These are phyloP conservation scores for Emydura subglobosa DNA, from an alignment of 2,113 vertebrate genomes.

Conservation along the genomic window DNA sequence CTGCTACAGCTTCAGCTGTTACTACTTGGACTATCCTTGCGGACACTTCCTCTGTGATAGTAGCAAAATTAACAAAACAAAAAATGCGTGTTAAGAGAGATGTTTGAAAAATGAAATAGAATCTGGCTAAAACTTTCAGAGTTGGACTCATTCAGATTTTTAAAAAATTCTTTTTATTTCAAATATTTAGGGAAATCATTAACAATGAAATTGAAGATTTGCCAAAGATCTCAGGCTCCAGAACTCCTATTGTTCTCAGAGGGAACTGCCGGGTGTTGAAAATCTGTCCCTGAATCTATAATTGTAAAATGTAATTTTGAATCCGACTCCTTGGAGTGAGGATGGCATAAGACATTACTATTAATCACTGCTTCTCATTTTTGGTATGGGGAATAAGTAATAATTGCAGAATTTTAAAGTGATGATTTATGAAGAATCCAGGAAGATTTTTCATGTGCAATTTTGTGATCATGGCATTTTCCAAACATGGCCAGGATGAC, in stretches of 20 bases:
- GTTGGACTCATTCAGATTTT: neutral
- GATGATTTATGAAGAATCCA: neutral
- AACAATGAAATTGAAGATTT: neutral
- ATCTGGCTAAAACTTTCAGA: neutral
- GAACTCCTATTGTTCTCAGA: neutral
- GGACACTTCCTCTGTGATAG: conserved; percentile 93
- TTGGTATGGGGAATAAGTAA: neutral
- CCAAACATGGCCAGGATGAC: neutral
- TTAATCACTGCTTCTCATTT: neutral
- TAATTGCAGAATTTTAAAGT: neutral
- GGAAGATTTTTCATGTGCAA: neutral
- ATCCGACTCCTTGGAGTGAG: neutral
- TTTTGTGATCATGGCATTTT: neutral
- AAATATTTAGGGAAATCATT: neutral
- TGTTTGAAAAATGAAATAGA: neutral
- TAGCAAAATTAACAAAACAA: conserved; percentile 62
- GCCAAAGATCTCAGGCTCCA: neutral
- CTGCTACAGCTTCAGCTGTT: conserved; percentile 97
- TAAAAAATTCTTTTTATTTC: neutral
- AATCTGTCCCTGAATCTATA: neutral
- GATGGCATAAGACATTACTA: neutral
- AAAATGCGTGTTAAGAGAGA: conserved; percentile 23
- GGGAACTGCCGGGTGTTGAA: neutral
- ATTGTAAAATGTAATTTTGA: neutral
- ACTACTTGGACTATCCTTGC: conserved; percentile 99